These are phyloP conservation scores for Spondyliosoma cantharus DNA, from an alignment of 2,797 vertebrate species.

Conservation along the genomic window DNA sequence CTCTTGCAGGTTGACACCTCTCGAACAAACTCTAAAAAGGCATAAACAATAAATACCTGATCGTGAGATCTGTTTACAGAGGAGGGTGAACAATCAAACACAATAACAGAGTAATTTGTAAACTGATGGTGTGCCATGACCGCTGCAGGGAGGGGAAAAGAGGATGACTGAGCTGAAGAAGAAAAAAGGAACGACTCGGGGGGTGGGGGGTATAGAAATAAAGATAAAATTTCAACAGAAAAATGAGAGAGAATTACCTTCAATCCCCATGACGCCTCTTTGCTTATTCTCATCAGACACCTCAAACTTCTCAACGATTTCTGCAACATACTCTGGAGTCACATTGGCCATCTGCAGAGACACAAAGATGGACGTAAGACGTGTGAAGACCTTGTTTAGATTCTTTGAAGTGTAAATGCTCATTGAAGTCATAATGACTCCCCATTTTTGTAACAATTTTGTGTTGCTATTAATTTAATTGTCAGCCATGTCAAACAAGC, in stretches of 20 bases:
- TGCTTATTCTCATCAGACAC: constrained; percentile 93
- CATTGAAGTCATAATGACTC: constrained; percentile 4
- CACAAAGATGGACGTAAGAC: background rate
- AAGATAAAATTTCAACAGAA: background rate
- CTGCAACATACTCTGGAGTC: constrained; percentile 91
- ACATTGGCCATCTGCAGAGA: constrained; percentile 89
- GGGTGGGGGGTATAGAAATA: background rate
- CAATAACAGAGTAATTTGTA: background rate
- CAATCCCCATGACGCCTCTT: constrained; percentile 91
- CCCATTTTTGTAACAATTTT: constrained; percentile 2
- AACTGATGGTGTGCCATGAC: background rate
- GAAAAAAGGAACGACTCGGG: background rate
- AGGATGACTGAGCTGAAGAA: background rate
- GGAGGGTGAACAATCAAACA: background rate
- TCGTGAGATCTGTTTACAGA: background rate
- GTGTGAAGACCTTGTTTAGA: background rate
- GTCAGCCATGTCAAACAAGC: constrained; percentile 20
- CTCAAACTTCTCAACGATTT: constrained; percentile 96
- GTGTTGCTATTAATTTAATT: constrained; percentile 15
- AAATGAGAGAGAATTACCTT: constrained; percentile 85
- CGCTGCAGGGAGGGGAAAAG: background rate
- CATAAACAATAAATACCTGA: background rate
- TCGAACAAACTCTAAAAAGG: background rate
- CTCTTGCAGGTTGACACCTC: background rate
- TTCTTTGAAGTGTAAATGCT: background rate